Evolutionary conservation across 2,888 invertebrate genomes (phyloP), one percentile per base, ranked within the genome.

Genomic region (Dolichopus griseipennis): DNA sequence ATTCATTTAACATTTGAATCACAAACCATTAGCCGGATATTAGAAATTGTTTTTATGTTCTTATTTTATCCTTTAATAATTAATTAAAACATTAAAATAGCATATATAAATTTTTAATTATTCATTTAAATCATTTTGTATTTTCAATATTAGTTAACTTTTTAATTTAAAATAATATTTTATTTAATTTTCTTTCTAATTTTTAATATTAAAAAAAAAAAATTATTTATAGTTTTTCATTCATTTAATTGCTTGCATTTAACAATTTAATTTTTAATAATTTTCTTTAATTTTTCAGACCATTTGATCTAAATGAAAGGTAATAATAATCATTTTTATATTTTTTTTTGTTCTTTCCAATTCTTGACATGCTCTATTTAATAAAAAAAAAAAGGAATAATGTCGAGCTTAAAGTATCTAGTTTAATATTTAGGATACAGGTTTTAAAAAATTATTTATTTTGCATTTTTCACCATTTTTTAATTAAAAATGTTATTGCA

Each of bases 261-360:
- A 63, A 62, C 52, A 52, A 52, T 18, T 52, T 12, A 27, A 63
- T 27, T 63, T 27, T 27, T 63, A 63, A 63, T 63, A 62, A 22
- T 62, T 22, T 63, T 27, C 27, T 27, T 63, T 63, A 27, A 12
- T 27, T 63, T 63, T 63, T 15, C 63, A 63, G 63, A 22, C 27
- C 63, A 63, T 18, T 63, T 63, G 63, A 63, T 63, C 27, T 63
- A 27, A 63, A 27, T 27, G 63, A 63, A 63, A 63, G 63, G 63
- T 63, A 63, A 63, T 61, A 61, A 61, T 21, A 21, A 61, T 21
- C 2, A 7, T 37, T 10, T 7, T 37, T 5, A 37, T 37, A 5
- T 10, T 37, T 37, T 37, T 8, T 37, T 37, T 8, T 37, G 12
- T 37, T 37, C 37, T 37, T 12, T 37, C 8, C 27, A 27, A 27